These are phyloP conservation scores for Gortyna flavago DNA, from an alignment of 2,888 invertebrate genomes.

Conservation along the genomic window DNA sequence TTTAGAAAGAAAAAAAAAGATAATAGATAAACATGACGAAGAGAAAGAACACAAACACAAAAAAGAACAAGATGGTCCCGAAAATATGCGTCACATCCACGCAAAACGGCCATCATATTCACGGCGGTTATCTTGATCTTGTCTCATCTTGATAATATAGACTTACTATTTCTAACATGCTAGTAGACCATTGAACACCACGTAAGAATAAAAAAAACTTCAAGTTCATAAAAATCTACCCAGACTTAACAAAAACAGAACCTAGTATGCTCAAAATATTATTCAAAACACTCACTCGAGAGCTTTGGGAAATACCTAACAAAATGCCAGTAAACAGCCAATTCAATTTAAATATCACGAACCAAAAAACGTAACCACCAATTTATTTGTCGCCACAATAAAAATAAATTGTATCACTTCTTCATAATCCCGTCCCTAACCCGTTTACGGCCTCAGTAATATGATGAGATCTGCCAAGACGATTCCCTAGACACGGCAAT, in stretches of 20 bases:
- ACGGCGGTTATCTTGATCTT: too few relatives aligned
- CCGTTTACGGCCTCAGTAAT: slow-evolving; percentile 73
- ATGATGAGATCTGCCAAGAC: slow-evolving; percentile 75
- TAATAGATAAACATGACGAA: not conserved
- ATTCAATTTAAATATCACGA: slow-evolving; percentile 62
- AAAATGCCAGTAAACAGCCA: slow-evolving; percentile 40
- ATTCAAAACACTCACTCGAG: slow-evolving; percentile 36
- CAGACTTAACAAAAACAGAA: not conserved
- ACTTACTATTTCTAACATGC: not conserved
- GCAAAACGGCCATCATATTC: not conserved
- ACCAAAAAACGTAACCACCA: slow-evolving; percentile 54
- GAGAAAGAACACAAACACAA: not conserved
- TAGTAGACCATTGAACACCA: not conserved
- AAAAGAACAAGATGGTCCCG: not conserved
- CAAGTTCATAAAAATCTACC: not conserved
- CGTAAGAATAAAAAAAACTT: not conserved
- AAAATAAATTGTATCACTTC: slow-evolving; percentile 67
- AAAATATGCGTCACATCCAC: not conserved
- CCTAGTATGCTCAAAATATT: slow-evolving; percentile 10
- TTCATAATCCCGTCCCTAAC: slow-evolving; percentile 69
- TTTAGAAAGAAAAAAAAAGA: too few relatives aligned
- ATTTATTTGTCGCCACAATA: slow-evolving; percentile 65
- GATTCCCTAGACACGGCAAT: slow-evolving; percentile 77
- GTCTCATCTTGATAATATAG: too few relatives aligned
- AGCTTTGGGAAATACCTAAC: slow-evolving; percentile 10